Base-by-base conservation (phyloP, 2,113 vertebrate genomes). In the Brienomyrus longianalis region DNA sequence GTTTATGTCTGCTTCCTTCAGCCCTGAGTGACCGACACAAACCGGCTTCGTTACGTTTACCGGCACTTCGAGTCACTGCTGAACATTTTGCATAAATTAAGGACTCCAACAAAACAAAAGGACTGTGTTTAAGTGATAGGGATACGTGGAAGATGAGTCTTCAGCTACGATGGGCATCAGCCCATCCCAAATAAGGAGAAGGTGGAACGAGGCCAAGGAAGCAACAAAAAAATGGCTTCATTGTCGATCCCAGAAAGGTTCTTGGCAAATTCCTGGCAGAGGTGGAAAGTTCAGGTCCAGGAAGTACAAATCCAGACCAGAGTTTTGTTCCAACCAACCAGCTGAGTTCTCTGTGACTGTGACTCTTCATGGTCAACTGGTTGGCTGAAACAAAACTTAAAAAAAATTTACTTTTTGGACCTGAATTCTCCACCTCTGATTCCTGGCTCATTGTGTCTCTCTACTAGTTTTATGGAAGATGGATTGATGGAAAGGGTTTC, bases 91-190 rank as follows among this genome's bases (percentile, higher is more conserved):
- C n/a, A 21, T 27, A 54, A 52, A 54, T 54, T 19, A 52, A 87
- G 11, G 27, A 15, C 51, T 21, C 17, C 27, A n/a, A 54, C 10
- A 13, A 17, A n/a, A 54, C 10, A 13, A 17, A 39, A 31, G 94
- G 92, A 94, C 93, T 88, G 86, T 35, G 94, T 91, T 93, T 19
- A 39, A 17, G 50, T 31, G 21, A 56, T 9, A 39, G 80, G n/a
- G 48, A 10, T 11, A 35, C 23, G 23, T 27, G 45, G 21, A n/a
- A 47, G 83, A 50, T 23, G 19, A 85, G 45, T 10, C 21, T 17
- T n/a, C 83, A 3, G 19, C 19, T 21, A 48, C 1, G 19, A 19
- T 43, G 15, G 19, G 15, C 4, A 15, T 19, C 31, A 39, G 70
- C 27, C 17, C 39, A 77, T 77, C 70, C 31, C 70, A 39, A 39